These are phyloP conservation scores for Knipowitschia caucasica DNA, from an alignment of 2,797 vertebrate species.

Conservation along the genomic window DNA sequence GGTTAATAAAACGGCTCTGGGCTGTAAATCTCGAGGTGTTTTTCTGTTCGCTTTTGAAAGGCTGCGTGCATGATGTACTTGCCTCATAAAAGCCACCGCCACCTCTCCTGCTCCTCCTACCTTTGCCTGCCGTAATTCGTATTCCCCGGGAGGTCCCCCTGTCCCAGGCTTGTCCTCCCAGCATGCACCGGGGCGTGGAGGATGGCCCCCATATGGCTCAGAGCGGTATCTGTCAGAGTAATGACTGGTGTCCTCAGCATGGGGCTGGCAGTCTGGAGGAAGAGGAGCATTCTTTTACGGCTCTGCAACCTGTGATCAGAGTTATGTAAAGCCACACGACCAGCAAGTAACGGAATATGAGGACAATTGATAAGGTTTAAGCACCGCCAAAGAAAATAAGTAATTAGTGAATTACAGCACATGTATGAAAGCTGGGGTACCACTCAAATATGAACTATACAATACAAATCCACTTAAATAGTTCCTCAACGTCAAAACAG, in stretches of 20 bases:
- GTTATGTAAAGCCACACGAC: not conserved
- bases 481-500: too few species aligned
- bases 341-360: too few species aligned
- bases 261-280: constrained; percentile 39
- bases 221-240: constrained; percentile 56
- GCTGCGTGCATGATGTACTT: constrained; percentile 50
- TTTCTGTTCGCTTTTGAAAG: constrained; percentile 27
- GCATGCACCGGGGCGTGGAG: constrained; percentile 41
- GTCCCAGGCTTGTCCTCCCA: constrained; percentile 40
- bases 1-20: constrained; percentile 63
- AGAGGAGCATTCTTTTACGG: constrained; percentile 48
- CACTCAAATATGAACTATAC: too few species aligned
- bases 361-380: too few species aligned
- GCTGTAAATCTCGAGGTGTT: constrained; percentile 38
- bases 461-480: too few species aligned
- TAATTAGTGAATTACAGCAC: too few species aligned
- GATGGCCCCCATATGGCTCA: not conserved
- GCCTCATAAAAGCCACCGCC: constrained; percentile 50
- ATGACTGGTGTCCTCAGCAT: constrained; percentile 48
- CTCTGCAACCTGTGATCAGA: constrained; percentile 32
- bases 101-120: constrained; percentile 35
- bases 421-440: too few species aligned
- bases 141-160: constrained; percentile 47
- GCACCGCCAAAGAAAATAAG: too few species aligned
- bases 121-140: constrained; percentile 49